A percentile compares a stretch with the other conserved stretches of the same genome.
Conservation (phyloP, 2,113 vertebrate species). For the Pteruthius melanotis region DNA sequence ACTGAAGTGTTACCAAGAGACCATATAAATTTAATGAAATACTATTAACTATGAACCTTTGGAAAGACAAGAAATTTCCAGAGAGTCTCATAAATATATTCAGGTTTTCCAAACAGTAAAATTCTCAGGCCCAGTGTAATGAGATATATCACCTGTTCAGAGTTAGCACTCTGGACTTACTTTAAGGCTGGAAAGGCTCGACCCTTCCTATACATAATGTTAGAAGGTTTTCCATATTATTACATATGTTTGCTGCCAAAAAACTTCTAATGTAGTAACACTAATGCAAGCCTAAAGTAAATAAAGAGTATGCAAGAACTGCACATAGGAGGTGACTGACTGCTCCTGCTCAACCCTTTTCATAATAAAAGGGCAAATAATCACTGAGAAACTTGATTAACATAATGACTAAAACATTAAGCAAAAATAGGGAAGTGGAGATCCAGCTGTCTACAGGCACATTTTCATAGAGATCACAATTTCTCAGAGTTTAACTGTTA, state of each 20-base stretch:
- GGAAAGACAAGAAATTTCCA: not conserved
- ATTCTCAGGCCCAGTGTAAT: not conserved
- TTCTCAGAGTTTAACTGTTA: not conserved
- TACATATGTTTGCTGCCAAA: not conserved
- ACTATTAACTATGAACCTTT: not conserved
- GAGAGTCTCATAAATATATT: not conserved
- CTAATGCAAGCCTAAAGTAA: not conserved
- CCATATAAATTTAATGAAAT: not conserved
- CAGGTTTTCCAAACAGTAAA: not conserved
- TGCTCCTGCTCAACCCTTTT: not conserved
- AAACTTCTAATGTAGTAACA: not conserved
- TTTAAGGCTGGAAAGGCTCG: not conserved
- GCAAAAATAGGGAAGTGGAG: not conserved
- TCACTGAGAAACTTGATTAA: not conserved
- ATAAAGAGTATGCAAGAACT: not conserved
- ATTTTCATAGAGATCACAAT: not conserved
- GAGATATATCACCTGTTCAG: not conserved
- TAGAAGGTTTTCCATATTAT: not conserved
- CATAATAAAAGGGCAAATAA: not conserved
- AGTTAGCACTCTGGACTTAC: not conserved
- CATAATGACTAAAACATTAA: not conserved
- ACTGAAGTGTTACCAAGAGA: not conserved
- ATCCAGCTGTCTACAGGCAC: not conserved
- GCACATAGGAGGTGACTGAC: not conserved
- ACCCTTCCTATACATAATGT: not conserved